Percentiles rank a stretch among this genome's conserved stretches.
Evolutionary conservation across 2,113 vertebrate species (phyloP).

Genomic region (Perccottus glenii): DNA sequence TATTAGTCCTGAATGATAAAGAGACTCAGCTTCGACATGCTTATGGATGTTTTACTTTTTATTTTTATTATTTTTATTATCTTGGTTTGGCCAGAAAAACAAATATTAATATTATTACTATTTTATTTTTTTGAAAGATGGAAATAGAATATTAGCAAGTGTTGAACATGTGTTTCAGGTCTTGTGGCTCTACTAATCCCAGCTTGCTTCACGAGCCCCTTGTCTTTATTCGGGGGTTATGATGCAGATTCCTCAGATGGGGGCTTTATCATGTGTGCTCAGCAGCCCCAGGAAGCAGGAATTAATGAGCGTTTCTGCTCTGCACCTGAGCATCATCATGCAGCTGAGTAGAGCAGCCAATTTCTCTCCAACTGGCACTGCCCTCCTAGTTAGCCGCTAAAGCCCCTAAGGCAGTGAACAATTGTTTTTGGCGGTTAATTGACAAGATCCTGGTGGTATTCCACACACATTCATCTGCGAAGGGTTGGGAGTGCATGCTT

Average conservation of each 20-base stretch:
- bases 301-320: slow-evolving; percentile 66
- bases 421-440: slow-evolving; percentile 70
- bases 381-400: slow-evolving; percentile 63
- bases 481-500: background rate
- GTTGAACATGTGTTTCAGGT: background rate
- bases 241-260: slow-evolving; percentile 41
- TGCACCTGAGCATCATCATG: slow-evolving; percentile 67
- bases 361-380: slow-evolving; percentile 61
- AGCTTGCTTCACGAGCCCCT: slow-evolving; percentile 28
- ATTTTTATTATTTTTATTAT: no score
- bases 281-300: slow-evolving; percentile 43
- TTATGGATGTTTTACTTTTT: background rate
- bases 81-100: no score
- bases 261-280: slow-evolving; percentile 47
- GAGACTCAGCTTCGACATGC: background rate
- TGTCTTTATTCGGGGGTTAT: slow-evolving; percentile 29
- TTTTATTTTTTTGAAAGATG: no score
- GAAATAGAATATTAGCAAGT: background rate
- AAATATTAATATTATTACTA: no score
- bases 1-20: slow-evolving; percentile 21
- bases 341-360: slow-evolving; percentile 55
- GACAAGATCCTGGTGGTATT: slow-evolving; percentile 63
- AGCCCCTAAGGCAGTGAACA: slow-evolving; percentile 54
- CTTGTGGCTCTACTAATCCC: slow-evolving; percentile 22
- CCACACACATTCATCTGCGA: slow-evolving; percentile 13